Conservation (phyloP, 2,113 vertebrate species). For the Trachemys scripta region DNA sequence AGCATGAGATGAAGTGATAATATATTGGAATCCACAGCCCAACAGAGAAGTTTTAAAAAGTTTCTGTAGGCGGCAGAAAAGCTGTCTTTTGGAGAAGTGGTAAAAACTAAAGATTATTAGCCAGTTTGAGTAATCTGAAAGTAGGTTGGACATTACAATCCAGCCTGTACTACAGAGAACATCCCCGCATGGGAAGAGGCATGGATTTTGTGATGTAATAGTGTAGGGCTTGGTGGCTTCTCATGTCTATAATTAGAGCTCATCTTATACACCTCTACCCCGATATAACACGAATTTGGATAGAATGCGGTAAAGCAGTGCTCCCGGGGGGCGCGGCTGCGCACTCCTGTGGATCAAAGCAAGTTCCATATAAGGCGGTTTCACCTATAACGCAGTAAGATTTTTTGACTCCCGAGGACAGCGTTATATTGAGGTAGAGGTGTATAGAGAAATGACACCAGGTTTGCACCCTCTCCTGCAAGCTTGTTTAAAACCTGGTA, state of each 20-base stretch:
- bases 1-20: rapidly evolving
- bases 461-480: background rate
- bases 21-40: background rate
- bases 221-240: background rate
- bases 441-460: background rate
- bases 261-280: background rate
- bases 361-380: no score
- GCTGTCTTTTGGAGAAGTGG: background rate
- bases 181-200: conserved; percentile 16
- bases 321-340: no score
- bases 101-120: background rate
- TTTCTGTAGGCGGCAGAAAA: background rate
- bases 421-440: no score
- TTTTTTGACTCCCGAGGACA: no score
- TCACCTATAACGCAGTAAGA: no score
- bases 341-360: no score
- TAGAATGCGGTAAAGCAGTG: no score
- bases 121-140: conserved; percentile 36
- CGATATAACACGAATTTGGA: no score
- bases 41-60: background rate
- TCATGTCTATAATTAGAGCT: background rate
- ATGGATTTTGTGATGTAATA: conserved; percentile 28
- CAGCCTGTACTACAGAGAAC: conserved; percentile 38
- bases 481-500: background rate
- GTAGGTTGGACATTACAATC: background rate